Base-by-base conservation (phyloP, 2,113 vertebrate genomes). In the Physeter macrocephalus region DNA sequence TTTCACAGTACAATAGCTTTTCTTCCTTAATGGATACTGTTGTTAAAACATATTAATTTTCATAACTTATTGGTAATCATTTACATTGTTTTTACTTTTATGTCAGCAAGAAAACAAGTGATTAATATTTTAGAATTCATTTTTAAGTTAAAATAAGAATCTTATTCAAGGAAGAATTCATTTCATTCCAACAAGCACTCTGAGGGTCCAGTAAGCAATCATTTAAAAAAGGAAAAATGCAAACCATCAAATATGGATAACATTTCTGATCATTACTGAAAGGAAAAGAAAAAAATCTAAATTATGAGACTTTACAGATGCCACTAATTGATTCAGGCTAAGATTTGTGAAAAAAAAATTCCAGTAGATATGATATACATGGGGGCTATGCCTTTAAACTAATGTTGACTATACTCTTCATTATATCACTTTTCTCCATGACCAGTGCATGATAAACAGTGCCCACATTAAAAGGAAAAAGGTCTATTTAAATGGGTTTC, bases 71-170 rank as follows among this genome's bases (percentile, higher is more conserved):
- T 96, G 23, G 7, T 59, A 94, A 94, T 62, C 17, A 82, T 72
- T 92, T 89, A 81, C 84, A 92, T 82, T 75, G 62, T 25, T 93
- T 90, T 87, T 89, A 31, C 20, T 91, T 94, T 96, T 95, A 86
- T 27, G 10, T 77, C 34, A 89, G 52, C 59, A 95, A 83, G 31
- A 92, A 94, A 93, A 93, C 18, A 86, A 94, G 71, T 69, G 43
- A 71, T 93, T 80, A 52, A 61, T 54, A 96, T 27, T 94, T 49
- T 34, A 78, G 21, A 90, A 74, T 93, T 94, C 34, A 95, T 71
- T 95, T 97, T 94, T 93, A 85, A 77, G 59, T 27, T 88, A 93
- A 93, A 95, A 97, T 23, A 57, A 87, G 69, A 93, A 69, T 85
- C 41, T 83, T 88, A 46, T 39, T 91, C n/a, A 88, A 36, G 77